A percentile compares a stretch with the other conserved stretches of the same genome.
Evolutionary conservation across 2,797 vertebrate species (phyloP).

Genomic region (Synaphobranchus kaupii): DNA sequence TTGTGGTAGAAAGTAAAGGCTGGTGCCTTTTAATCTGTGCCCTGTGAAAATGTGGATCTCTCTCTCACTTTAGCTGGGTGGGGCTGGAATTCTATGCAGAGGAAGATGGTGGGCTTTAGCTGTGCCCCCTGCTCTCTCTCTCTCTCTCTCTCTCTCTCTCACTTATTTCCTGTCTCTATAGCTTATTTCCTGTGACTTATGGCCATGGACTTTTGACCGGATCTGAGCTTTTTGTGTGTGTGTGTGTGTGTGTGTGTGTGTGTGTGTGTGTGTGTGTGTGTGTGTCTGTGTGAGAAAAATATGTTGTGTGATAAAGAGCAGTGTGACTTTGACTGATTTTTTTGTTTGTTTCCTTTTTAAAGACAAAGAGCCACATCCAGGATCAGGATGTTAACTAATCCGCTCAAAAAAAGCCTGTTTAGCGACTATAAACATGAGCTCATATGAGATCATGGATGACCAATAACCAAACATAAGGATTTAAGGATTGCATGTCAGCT

Average conservation of each 20-base stretch:
- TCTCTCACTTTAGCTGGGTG: too few relatives aligned
- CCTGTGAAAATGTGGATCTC: too few relatives aligned
- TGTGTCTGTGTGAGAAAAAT: neutral
- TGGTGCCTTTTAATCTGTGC: too few relatives aligned
- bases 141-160: neutral
- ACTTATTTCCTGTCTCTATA: neutral
- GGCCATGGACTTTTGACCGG: neutral
- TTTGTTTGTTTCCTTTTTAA: neutral
- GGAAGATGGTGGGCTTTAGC: too few relatives aligned
- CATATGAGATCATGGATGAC: neutral
- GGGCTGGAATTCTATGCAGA: too few relatives aligned
- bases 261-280: neutral
- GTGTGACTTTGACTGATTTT: neutral
- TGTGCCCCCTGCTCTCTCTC: neutral
- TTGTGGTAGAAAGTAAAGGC: too few relatives aligned
- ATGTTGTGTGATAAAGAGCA: neutral
- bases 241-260: neutral
- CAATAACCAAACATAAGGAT: neutral
- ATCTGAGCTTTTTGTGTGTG: neutral
- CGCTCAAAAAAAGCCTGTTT: neutral
- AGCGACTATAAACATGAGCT: neutral
- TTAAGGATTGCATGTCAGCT: neutral
- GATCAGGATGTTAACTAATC: neutral
- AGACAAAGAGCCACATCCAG: constrained; percentile 5
- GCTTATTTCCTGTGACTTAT: neutral